Evolutionary conservation across 2,113 vertebrate species (phyloP), one percentile per base, ranked within the genome.

Genomic region (Murina feae): DNA sequence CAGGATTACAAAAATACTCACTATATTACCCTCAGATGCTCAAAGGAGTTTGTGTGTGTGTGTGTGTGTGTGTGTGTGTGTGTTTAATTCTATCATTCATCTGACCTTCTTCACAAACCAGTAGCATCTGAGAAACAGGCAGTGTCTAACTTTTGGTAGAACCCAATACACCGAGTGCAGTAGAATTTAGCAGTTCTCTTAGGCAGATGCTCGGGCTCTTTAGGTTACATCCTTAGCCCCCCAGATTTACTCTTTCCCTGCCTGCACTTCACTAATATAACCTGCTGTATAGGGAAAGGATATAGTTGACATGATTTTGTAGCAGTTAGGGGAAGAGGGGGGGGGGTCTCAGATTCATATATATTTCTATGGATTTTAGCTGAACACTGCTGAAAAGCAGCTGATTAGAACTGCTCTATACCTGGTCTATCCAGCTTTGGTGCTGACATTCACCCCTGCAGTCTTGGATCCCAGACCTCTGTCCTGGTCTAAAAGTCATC

Each of bases 1-100:
- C 5, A 83, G 35, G n/a, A 30, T 94, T 88, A 82, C 18, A 72
- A 93, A 96, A 86, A 63, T 75, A 14, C 32, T 96, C n/a, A 58
- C 35, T 88, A n/a, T 68, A 0, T 75, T 90, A 76, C 42, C 30
- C 14, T 71, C 35, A 95, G 44, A 71, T 72, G 9, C 51, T 89
- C 44, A 76, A 69, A 89, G 63, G 85, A 86, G 82, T 74, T 60
- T 37, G 28, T 32, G n/a, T n/a, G n/a, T n/a, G n/a, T n/a, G n/a
- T n/a, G n/a, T n/a, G n/a, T n/a, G n/a, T n/a, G n/a, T n/a, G n/a
- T n/a, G n/a, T n/a, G n/a, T n/a, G n/a, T 60, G 4, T 44, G 42
- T 44, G 44, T 58, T 2, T 2, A 66, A 28, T 35, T 72, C 25
- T 71, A 39, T 51, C 79, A 35, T 8, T 76, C 37, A 35, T 89